phyloP scores from a whole-genome alignment of 1,140 invertebrate species.

The Drosophila fuyamai region DNA sequence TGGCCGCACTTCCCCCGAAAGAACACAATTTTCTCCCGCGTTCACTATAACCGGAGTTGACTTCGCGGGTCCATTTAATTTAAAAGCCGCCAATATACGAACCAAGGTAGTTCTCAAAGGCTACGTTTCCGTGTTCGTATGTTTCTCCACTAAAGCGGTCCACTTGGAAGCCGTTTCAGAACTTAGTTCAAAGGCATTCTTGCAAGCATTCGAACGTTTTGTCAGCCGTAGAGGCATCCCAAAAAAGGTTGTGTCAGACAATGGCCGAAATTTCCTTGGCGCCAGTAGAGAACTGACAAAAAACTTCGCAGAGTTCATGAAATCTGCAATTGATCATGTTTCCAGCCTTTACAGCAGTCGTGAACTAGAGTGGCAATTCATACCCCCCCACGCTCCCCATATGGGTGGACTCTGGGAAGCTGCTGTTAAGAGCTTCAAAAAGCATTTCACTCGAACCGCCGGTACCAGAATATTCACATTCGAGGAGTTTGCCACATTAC shows the following conservation, averaged over 20 bases:
- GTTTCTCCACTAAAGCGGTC: too few species aligned
- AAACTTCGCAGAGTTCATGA: too few species aligned
- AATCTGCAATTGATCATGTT: too few species aligned
- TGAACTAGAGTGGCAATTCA: neutral
- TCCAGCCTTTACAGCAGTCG: too few species aligned
- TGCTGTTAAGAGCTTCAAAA: too few species aligned
- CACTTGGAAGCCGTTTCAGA: conserved; percentile 6
- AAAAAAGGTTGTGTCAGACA: too few species aligned
- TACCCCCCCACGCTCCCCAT: neutral
- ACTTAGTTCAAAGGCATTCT: neutral
- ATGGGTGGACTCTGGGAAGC: neutral
- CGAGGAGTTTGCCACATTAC: too few species aligned
- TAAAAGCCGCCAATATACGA: neutral
- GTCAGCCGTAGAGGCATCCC: too few species aligned
- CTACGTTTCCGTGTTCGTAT: neutral
- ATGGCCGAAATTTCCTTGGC: too few species aligned
- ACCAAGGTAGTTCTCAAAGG: neutral
- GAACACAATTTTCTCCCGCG: neutral
- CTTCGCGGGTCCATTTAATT: neutral
- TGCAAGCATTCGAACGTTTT: conserved; percentile 2
- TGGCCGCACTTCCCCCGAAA: conserved; percentile 2
- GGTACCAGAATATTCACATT: too few species aligned
- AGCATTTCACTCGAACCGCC: too few species aligned
- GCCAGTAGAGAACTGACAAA: too few species aligned
- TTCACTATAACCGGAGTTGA: neutral